These are phyloP conservation scores for Hippopotamyrus pictus DNA, from an alignment of 2,797 vertebrate genomes.

Conservation along the genomic window DNA sequence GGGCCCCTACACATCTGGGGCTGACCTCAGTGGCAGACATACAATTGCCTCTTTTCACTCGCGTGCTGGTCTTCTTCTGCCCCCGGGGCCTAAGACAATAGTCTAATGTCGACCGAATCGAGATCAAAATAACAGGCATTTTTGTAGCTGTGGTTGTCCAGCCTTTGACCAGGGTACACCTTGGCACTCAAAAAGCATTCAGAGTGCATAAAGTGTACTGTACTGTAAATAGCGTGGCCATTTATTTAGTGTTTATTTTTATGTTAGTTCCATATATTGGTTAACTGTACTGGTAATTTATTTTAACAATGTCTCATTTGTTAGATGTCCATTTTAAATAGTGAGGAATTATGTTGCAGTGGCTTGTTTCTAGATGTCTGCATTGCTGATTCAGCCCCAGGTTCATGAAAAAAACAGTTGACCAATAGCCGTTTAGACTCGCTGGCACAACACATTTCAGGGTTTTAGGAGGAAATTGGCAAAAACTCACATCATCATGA, in stretches of 20 bases:
- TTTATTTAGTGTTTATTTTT: background rate
- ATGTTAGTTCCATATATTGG: background rate
- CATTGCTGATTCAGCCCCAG: background rate
- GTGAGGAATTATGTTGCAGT: background rate
- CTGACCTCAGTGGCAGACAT: conserved; percentile 68
- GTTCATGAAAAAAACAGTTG: background rate
- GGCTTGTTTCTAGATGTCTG: background rate
- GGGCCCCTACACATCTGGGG: conserved; percentile 69
- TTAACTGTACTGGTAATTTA: background rate
- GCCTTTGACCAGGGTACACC: background rate
- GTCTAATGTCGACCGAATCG: conserved; percentile 17
- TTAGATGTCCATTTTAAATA: background rate
- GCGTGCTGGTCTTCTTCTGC: conserved; percentile 20
- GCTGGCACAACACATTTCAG: background rate
- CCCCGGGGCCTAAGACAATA: conserved; percentile 28
- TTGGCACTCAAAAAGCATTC: background rate
- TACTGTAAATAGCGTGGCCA: background rate
- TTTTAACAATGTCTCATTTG: background rate
- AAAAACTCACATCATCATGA: background rate
- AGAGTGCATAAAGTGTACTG: background rate
- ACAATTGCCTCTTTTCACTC: conserved; percentile 63
- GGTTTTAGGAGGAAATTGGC: background rate
- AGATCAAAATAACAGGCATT: conserved; percentile 9
- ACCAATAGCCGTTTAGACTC: background rate
- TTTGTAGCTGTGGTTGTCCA: background rate